These are phyloP conservation scores for Chydorus sphaericus DNA, from an alignment of 2,888 invertebrate species.

Conservation along the genomic window DNA sequence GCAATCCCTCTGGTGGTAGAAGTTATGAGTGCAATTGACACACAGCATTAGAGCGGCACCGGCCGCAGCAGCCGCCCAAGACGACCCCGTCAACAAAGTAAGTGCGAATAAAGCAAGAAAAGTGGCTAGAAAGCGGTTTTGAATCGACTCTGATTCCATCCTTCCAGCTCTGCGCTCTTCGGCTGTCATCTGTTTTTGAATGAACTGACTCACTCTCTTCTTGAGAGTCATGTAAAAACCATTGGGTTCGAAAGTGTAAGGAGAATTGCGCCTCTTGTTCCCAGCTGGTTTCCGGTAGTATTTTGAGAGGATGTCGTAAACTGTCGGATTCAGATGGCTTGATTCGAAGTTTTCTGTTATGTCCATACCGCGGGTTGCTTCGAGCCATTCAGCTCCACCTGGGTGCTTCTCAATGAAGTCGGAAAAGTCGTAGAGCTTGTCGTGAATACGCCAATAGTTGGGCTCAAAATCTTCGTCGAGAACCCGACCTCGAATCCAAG, in stretches of 20 bases:
- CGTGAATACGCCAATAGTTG: constrained; percentile 60
- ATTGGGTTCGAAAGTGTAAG: constrained; percentile 53
- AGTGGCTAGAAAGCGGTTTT: constrained; percentile 19
- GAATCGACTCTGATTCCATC: constrained; percentile 15
- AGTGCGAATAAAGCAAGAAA: constrained; percentile 18
- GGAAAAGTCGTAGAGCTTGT: constrained; percentile 68
- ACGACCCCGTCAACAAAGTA: constrained; percentile 24
- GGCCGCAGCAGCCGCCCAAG: constrained; percentile 32
- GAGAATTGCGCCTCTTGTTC: constrained; percentile 47
- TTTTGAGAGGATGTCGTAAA: constrained; percentile 44
- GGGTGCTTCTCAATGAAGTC: constrained; percentile 68
- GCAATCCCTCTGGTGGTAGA: constrained; percentile 56
- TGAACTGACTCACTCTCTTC: constrained; percentile 21
- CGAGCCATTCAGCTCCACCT: constrained; percentile 63
- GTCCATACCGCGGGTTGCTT: constrained; percentile 28
- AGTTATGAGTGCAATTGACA: constrained; percentile 53
- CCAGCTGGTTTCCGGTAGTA: constrained; percentile 48
- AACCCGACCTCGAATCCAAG: constrained; percentile 49
- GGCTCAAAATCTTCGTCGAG: constrained; percentile 56
- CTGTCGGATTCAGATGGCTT: constrained; percentile 32
- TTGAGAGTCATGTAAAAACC: constrained; percentile 61
- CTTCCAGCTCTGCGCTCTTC: constrained; percentile 21
- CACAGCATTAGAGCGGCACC: constrained; percentile 43
- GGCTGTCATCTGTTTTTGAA: constrained; percentile 16
- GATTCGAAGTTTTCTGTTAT: constrained; percentile 26